These are phyloP conservation scores for Neocrepidodera transversa DNA, from an alignment of 2,888 invertebrate genomes.

Conservation along the genomic window DNA sequence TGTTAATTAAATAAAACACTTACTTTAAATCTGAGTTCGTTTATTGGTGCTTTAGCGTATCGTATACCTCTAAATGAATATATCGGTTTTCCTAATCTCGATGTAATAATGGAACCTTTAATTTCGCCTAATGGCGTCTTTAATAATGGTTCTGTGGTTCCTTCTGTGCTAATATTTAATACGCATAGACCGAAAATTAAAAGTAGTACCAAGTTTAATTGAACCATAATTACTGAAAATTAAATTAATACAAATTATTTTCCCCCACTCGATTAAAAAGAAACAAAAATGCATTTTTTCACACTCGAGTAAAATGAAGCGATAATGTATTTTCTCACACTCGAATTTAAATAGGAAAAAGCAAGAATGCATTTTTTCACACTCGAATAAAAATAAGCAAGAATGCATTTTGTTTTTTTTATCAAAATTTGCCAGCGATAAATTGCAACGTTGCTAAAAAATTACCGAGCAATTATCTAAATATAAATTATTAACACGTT, in stretches of 20 bases:
- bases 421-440: too few species aligned
- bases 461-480: not conserved
- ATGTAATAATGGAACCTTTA: conserved; percentile 47
- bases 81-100: conserved; percentile 49
- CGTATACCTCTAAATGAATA: conserved; percentile 51
- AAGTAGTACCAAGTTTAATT: not conserved
- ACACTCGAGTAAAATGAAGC: too few species aligned
- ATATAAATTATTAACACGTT: not conserved
- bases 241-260: not conserved
- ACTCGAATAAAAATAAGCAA: too few species aligned
- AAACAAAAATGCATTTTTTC: too few species aligned
- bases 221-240: not conserved
- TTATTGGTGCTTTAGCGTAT: conserved; percentile 52
- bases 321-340: too few species aligned
- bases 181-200: not conserved
- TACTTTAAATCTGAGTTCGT: conserved; percentile 58
- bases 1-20: too few species aligned
- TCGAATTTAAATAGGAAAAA: too few species aligned
- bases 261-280: not conserved
- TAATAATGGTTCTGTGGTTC: conserved; percentile 33
- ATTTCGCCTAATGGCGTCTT: conserved; percentile 48
- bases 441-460: too few species aligned
- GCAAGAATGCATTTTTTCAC: too few species aligned
- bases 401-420: too few species aligned
- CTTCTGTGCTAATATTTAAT: not conserved